A percentile compares a stretch with the other conserved stretches of the same genome.
phyloP scores from a whole-genome alignment of 2,797 vertebrate species.

The Ceyx erithaca region DNA sequence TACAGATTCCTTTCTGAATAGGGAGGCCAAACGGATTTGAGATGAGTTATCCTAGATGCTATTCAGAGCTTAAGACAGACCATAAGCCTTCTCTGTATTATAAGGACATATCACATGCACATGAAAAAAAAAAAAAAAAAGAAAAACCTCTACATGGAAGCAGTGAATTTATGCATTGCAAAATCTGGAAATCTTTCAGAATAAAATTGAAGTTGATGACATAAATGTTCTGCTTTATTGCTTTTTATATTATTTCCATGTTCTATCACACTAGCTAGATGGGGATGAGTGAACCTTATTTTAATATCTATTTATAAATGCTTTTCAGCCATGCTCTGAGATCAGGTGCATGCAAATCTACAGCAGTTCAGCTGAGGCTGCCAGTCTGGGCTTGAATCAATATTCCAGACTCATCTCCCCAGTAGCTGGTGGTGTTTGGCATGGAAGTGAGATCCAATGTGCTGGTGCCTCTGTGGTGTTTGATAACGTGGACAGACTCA shows the following conservation, averaged over 20 bases:
- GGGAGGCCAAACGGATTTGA: not conserved
- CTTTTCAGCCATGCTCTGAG: not conserved
- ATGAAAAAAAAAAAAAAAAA: not conserved
- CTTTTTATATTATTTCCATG: not conserved
- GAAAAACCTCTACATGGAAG: rapidly evolving
- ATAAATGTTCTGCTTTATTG: not conserved
- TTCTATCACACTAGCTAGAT: not conserved
- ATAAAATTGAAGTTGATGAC: not conserved
- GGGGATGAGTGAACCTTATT: not conserved
- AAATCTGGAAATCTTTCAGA: not conserved
- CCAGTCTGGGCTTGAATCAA: not conserved
- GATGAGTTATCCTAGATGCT: not conserved
- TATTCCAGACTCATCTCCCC: not conserved
- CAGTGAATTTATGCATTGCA: not conserved
- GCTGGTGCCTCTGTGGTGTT: not conserved
- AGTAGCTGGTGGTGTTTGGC: not conserved
- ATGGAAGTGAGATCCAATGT: not conserved
- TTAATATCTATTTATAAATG: not conserved
- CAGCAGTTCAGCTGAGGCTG: not conserved
- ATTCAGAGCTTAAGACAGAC: not conserved
- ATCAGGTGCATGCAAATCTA: not conserved
- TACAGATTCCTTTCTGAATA: not conserved
- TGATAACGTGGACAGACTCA: not conserved
- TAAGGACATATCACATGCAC: not conserved
- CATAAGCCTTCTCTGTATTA: not conserved